Evolutionary conservation across 2,797 vertebrate genomes (phyloP).

Genomic region (Diplodus sargus): DNA sequence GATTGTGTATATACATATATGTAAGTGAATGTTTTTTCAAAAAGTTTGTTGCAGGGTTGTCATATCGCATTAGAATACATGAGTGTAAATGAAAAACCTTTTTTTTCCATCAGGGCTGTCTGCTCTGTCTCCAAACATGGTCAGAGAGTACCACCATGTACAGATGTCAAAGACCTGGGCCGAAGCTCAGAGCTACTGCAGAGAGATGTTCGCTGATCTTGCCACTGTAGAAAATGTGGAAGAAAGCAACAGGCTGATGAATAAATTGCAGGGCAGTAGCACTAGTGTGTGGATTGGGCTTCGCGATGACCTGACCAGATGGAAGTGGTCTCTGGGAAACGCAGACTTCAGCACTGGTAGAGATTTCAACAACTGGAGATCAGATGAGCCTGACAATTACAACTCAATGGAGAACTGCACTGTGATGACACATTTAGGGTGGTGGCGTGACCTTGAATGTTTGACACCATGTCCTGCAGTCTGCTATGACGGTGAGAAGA

Average conservation of each 20-base stretch:
- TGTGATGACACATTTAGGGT: accelerated
- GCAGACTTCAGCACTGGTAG: not conserved
- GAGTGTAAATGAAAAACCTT: not conserved
- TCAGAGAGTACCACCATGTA: conserved; percentile 57
- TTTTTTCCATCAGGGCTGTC: conserved; percentile 39
- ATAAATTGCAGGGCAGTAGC: accelerated
- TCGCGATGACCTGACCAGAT: conserved; percentile 43
- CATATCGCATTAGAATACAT: not conserved
- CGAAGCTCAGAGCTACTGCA: conserved; percentile 69
- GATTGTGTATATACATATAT: too few relatives aligned
- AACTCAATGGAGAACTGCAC: not conserved
- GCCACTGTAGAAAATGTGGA: conserved; percentile 36
- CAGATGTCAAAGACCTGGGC: conserved; percentile 44
- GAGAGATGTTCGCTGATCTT: conserved; percentile 59
- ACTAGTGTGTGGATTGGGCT: conserved; percentile 63
- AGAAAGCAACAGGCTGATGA: conserved; percentile 4
- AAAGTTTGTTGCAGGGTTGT: not conserved
- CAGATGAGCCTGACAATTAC: accelerated
- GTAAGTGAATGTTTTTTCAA: too few relatives aligned
- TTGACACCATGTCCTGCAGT: accelerated
- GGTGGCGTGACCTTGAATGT: accelerated
- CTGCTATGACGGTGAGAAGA: conserved; percentile 48
- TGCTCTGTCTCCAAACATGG: not conserved
- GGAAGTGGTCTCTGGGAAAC: conserved; percentile 59
- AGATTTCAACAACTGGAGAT: conserved; percentile 5